Evolutionary conservation across 1,140 invertebrate genomes (phyloP), one percentile per base, ranked within the genome.

Genomic region (Lineus longissimus): DNA sequence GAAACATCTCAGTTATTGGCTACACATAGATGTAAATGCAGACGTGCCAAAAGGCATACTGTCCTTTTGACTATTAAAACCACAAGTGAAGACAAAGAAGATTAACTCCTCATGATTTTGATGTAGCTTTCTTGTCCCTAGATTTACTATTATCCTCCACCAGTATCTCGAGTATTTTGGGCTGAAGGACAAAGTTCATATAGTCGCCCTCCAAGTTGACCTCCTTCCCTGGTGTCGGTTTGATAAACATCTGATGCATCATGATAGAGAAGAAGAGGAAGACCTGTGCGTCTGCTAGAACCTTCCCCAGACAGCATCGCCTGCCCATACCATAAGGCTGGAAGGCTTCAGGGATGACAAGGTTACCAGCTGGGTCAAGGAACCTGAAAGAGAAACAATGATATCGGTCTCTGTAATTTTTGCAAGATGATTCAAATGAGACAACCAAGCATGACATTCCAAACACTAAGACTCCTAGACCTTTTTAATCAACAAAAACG

Each of bases 201-300:
- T 63, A 72, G 31, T 67, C 70, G 15, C 69, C 68, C 19, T 75
- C 73, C 36, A 75, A 54, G 30, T 67, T 64, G 41, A 67, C 23
- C 61, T 31, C 40, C 61, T 22, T 58, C n/a, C 51, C 54, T 25
- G 62, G 27, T 22, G 55, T 61, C 1, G 67, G 58, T 13, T 61
- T 54, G 2, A 62, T 63, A 13, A 23, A 19, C 11, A 73, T 41
- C 47, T 74, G 72, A 55, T 75, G 71, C 61, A 76, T 62, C 19
- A 76, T 61, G 33, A 62, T 59, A 0, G 72, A 63, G 56, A 73
- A 70, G 57, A 75, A 74, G 11, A 76, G 60, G 61, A 73, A 76
- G 13, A 75, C 47, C 31, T 68, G 47, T 1, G 72, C 57, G 15
- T 74, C 70, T 0, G 69, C 71, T 19, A 76, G 47, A 33, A 65